Evolutionary conservation across 2,888 invertebrate species (phyloP), one percentile per base, ranked within the genome.

Genomic region (Heliconius charithonia): DNA sequence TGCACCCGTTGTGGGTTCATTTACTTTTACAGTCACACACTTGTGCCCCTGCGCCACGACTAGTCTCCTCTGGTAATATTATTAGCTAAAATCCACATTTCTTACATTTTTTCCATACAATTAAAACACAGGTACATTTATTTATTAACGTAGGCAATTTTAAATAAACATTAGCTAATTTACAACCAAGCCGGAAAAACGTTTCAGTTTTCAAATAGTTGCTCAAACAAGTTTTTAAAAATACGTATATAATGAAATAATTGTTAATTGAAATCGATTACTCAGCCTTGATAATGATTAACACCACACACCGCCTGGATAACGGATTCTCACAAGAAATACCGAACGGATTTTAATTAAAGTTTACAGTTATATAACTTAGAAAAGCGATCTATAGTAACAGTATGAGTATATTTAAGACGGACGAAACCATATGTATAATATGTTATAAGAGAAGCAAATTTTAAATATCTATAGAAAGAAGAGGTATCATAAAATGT

Each of bases 311-410:
- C 67, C 77, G 70, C 32, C 70, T 59, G 66, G 75, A 75, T 77
- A 80, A 80, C 80, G 80, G 80, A 70, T 65, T 74, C 71, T 78
- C 65, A 25, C 45, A 66, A 80, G 77, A 79, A 73, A 75, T 75
- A 66, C 77, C 77, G 62, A 70, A 75, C 74, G 66, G 80, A 77
- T 70, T 80, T 74, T 80, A 80, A 80, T 80, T 80, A 80, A 77
- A 63, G 56, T 79, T 74, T 80, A 80, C 80, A 80, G 80, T 80
- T 80, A 77, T 45, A 75, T 69, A 76, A 73, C 73, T 45, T 67
- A 62, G 51, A 27, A 73, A 27, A 41, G 37, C 22, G 7, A 29
- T 72, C 56, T 71, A 75, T 78, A 59, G 67, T 32, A 32, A 29
- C 27, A 51, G 63, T n/a, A 29, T 3, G 45, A 45, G 45, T 69